Conservation (phyloP, 2,113 vertebrate genomes). For the Malurus cyaneus region DNA sequence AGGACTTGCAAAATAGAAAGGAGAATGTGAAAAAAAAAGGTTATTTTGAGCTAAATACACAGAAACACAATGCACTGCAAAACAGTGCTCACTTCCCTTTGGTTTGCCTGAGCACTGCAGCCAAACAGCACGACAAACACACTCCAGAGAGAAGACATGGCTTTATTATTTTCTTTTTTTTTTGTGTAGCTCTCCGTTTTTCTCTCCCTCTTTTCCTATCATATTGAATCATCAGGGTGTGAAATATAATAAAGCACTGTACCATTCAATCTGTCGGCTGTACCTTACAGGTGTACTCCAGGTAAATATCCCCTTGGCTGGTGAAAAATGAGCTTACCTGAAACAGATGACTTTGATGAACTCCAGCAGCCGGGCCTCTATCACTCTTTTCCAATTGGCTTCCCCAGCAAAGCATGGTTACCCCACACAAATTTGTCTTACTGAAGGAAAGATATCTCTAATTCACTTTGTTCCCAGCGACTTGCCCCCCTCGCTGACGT, state of each 20-base stretch:
- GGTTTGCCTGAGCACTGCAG: neutral
- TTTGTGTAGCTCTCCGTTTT: neutral
- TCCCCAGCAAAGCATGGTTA: constrained; percentile 82
- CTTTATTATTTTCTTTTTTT: neutral
- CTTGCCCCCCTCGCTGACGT: constrained; percentile 11
- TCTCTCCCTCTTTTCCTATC: constrained; percentile 66
- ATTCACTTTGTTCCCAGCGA: constrained; percentile 72
- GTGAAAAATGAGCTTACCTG: constrained; percentile 96
- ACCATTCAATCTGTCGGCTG: constrained; percentile 93
- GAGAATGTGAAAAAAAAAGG: neutral
- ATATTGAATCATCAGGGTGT: constrained; percentile 90
- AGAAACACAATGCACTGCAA: neutral
- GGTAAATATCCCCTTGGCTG: constrained; percentile 91
- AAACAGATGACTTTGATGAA: constrained; percentile 97
- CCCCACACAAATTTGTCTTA: constrained; percentile 91
- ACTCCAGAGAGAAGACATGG: neutral
- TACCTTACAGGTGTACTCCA: constrained; percentile 93
- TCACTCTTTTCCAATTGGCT: constrained; percentile 99
- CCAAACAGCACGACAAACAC: neutral
- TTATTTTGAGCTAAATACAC: neutral
- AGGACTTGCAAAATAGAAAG: neutral
- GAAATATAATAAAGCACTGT: constrained; percentile 98
- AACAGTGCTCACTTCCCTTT: neutral
- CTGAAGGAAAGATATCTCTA: constrained; percentile 88
- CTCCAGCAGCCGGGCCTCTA: constrained; percentile 83